These are phyloP conservation scores for Galaxea fascicularis DNA, from an alignment of 92 coral and sea anemone species.

Conservation along the genomic window DNA sequence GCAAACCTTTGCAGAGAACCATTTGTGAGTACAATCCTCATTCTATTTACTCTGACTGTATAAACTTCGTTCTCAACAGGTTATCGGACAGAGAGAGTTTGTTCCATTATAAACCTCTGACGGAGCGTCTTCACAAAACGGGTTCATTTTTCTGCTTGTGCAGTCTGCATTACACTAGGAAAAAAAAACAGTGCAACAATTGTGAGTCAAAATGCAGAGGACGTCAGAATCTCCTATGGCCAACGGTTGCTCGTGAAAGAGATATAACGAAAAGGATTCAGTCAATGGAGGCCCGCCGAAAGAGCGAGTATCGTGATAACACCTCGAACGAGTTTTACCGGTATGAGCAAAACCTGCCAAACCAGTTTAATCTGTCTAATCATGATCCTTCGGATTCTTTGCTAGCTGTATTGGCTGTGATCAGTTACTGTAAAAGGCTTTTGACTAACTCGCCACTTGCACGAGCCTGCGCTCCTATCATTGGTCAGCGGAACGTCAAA, in stretches of 20 bases:
- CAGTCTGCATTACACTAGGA: slow-evolving; percentile 45
- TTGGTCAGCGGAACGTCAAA: slow-evolving; percentile 48
- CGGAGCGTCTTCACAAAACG: slow-evolving; percentile 5
- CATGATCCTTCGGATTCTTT: slow-evolving; percentile 20
- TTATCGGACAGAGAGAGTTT: slow-evolving; percentile 57
- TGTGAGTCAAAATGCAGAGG: slow-evolving; percentile 60
- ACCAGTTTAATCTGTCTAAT: background rate
- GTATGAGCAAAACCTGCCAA: background rate
- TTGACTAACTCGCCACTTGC: slow-evolving; percentile 63
- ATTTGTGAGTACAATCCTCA: background rate
- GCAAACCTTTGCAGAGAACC: background rate
- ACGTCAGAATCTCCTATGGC: slow-evolving; percentile 43
- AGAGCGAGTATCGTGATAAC: slow-evolving; percentile 43
- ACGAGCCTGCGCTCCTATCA: slow-evolving; percentile 47
- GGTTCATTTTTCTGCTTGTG: slow-evolving; percentile 65
- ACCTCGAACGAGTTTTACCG: background rate
- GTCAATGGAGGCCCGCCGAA: slow-evolving; percentile 53
- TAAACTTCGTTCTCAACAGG: slow-evolving; percentile 30
- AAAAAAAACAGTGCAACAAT: slow-evolving; percentile 39
- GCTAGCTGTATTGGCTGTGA: slow-evolving; percentile 55
- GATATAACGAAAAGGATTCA: slow-evolving; percentile 68
- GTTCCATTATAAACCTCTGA: slow-evolving; percentile 43
- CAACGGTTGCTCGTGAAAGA: slow-evolving; percentile 69
- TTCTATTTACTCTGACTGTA: background rate
- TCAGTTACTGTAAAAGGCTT: slow-evolving; percentile 69